These are phyloP conservation scores for Mixornis gularis DNA, from an alignment of 2,113 vertebrate species.

Conservation along the genomic window DNA sequence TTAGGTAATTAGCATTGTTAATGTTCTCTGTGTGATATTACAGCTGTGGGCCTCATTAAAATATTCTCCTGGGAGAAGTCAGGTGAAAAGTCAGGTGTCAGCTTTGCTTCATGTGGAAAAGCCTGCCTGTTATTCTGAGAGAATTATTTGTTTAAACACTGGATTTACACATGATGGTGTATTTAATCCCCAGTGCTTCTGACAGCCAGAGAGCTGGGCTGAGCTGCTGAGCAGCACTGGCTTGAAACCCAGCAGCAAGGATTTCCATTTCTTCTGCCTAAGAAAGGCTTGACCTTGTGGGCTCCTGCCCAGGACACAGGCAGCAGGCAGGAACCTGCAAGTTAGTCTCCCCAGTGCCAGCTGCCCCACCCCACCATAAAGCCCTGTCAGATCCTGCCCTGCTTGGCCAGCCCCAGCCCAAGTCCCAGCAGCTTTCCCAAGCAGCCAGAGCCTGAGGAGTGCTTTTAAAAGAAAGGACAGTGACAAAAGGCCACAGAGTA, in stretches of 20 bases:
- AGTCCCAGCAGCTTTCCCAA: neutral
- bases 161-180: neutral
- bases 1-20: constrained; percentile 76
- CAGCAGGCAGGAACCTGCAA: neutral
- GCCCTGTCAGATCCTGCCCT: neutral
- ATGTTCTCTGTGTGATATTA: constrained; percentile 67
- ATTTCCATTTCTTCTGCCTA: neutral
- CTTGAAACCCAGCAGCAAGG: neutral
- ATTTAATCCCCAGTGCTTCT: neutral
- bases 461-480: neutral
- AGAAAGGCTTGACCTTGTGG: fast-evolving
- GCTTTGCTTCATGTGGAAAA: constrained; percentile 16
- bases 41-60: constrained; percentile 76
- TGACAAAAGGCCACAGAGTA: neutral
- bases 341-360: neutral
- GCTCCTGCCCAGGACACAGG: neutral
- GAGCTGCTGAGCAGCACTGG: neutral
- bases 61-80: constrained; percentile 57
- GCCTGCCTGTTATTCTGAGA: constrained; percentile 9
- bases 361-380: neutral
- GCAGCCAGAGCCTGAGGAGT: neutral
- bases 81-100: constrained; percentile 64
- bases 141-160: constrained; percentile 13
- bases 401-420: neutral
- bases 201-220: neutral